A percentile compares a stretch with the other conserved stretches of the same genome.
phyloP scores from a whole-genome alignment of 2,797 vertebrate species.

The Monodelphis domestica region DNA sequence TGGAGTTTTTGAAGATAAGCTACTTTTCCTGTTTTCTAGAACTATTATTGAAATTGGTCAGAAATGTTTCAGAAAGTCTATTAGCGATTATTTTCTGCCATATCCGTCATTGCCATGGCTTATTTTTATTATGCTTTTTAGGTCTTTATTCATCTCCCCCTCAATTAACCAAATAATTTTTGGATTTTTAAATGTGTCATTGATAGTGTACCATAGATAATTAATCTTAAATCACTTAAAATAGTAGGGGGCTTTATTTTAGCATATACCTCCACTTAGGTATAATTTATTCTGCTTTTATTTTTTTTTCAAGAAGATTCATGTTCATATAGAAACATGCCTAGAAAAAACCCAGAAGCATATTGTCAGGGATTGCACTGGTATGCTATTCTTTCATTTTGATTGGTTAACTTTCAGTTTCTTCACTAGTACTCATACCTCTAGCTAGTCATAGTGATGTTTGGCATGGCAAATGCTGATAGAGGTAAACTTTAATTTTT shows the following conservation, averaged over 20 bases:
- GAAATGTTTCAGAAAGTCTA: not conserved
- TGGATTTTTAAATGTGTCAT: not conserved
- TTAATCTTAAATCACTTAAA: fast-evolving
- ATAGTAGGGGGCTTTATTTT: not conserved
- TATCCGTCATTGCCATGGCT: not conserved
- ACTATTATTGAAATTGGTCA: not conserved
- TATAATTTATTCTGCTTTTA: not conserved
- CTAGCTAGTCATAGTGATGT: not conserved
- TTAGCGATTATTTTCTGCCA: slow-evolving; percentile 40
- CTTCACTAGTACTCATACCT: slow-evolving; percentile 1
- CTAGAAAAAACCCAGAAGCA: not conserved
- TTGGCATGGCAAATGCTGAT: not conserved
- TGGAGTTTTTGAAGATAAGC: fast-evolving
- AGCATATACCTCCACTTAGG: not conserved
- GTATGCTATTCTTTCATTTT: not conserved
- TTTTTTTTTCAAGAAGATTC: not conserved
- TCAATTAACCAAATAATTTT: not conserved
- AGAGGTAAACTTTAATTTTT: not conserved
- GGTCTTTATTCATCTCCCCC: not conserved
- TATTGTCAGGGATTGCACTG: not conserved
- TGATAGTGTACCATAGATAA: not conserved
- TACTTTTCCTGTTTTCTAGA: not conserved
- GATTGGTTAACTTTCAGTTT: not conserved
- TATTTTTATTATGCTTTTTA: not conserved
- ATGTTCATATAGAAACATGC: not conserved